Evolutionary conservation across 2,888 invertebrate species (phyloP).

Genomic region (Rotaria magnacalcarata): DNA sequence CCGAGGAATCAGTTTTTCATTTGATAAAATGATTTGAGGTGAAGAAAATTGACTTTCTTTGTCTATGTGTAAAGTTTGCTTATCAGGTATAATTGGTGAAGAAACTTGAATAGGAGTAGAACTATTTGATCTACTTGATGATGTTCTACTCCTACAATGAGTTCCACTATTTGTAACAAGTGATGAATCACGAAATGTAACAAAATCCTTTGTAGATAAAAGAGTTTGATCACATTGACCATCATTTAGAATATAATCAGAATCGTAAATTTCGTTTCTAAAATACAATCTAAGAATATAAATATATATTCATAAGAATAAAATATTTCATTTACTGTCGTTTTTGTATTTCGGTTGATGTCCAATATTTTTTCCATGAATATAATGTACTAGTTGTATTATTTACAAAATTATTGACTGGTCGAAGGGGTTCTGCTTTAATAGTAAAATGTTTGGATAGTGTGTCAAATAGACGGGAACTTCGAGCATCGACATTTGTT

Average conservation of each 20-base stretch:
- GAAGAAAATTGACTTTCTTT: not conserved
- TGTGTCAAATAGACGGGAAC: not conserved
- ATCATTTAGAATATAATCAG: not conserved
- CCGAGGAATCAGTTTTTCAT: not conserved
- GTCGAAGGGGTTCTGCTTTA: not conserved
- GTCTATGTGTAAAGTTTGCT: not conserved
- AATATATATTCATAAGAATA: not conserved
- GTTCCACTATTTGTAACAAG: not conserved
- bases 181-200: not conserved
- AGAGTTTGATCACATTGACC: not conserved
- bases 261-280: not conserved
- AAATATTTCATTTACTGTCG: not conserved
- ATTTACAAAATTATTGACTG: not conserved
- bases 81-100: not conserved
- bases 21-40: not conserved
- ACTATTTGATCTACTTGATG: not conserved
- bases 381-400: not conserved
- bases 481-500: not conserved
- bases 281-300: not conserved
- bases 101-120: not conserved
- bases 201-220: not conserved
- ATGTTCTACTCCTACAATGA: not conserved
- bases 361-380: not conserved
- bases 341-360: not conserved
- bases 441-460: constrained; percentile 8